Evolutionary conservation across 2,113 vertebrate species (phyloP), one percentile per base, ranked within the genome.

Genomic region (Embiotoca jacksoni): DNA sequence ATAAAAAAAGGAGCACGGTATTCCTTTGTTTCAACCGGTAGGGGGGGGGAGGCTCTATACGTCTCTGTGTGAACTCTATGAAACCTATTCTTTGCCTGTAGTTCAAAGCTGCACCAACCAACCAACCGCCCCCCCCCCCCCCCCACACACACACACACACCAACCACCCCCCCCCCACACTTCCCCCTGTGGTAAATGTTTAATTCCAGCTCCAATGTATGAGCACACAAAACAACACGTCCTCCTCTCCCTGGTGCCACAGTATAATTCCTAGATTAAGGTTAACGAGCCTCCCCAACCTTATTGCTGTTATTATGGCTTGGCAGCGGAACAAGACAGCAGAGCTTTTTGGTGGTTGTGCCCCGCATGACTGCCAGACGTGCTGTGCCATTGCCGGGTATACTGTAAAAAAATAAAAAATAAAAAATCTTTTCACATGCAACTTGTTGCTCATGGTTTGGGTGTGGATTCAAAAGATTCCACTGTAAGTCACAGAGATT

Each of bases 241-340:
- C 78, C 60, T 78, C 82, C 70, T 87, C 75, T 84, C 53, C 44
- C 64, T 80, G 83, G 83, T 85, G 87, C 90, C 92, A 89, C 84
- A 85, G 81, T 73, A 39, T 91, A 90, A 93, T 92, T 90, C 87
- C 77, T 79, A 86, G 88, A 92, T 93, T 91, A 91, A 89, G 89
- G 86, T 89, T 90, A 92, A 91, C 82, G 54, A 91, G 88, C 81
- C 80, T 83, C 77, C 88, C 63, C 70, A 81, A 87, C 88, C 88
- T 81, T 88, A 90, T 79, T 89, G 87, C 81, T 91, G 87, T 88
- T 88, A 89, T 92, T 92, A 89, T 92, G 85, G 84, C 61, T 88
- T 92, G 90, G 82, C 85, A 54, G 72, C 56, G 78, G 78, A 91
- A 90, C 83, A 88, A 79, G 61, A 86, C 72, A 88, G 72, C 88